Evolutionary conservation across 2,797 vertebrate genomes (phyloP), one percentile per base, ranked within the genome.

Genomic region (Dicrostonyx torquatus): DNA sequence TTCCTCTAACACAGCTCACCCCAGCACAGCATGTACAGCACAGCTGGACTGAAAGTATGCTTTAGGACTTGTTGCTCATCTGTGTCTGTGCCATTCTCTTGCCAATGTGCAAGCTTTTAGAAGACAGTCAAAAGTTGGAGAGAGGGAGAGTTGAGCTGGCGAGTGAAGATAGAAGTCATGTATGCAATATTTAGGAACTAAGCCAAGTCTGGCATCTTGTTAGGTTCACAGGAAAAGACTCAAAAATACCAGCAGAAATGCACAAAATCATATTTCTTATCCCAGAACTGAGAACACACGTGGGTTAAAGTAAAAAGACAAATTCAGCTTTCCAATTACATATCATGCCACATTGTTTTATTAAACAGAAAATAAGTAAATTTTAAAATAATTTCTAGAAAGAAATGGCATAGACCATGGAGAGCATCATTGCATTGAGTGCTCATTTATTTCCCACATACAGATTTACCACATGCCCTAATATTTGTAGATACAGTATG

Each of bases 351-450:
- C 70, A 29, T 48, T 88, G 87, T 79, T 95, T 91, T 64, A 78
- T 87, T 96, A 75, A 91, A 45, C 75, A 91, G 50, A 87, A 95
- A 83, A 45, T 82, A 91, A 94, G 24, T 94, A 66, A 12, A 76
- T 64, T 87, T 95, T 58, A 79, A 94, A 96, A 87, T 91, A 85
- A 20, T 24, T 55, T 24, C 17, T 70, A 75, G 43, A 29, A 90
- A 89, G 66, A 45, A 93, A 73, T 53, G 37, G 4, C 87, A 89
- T 60, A 89, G 20, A 94, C 31, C 77, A 58, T 12, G 14, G 18
- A 87, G 70, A 48, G 9, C 48, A 94, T 87, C 50, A 87, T 76
- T 48, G 50, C 10, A 26, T 72, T 93, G 70, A 96, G 50, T 85
- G 22, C 1, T 79, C 20, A 70, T 94, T 94, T 93, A 40, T 91